These are phyloP conservation scores for Pelochelys cantorii DNA, from an alignment of 2,797 vertebrate species.

Conservation along the genomic window DNA sequence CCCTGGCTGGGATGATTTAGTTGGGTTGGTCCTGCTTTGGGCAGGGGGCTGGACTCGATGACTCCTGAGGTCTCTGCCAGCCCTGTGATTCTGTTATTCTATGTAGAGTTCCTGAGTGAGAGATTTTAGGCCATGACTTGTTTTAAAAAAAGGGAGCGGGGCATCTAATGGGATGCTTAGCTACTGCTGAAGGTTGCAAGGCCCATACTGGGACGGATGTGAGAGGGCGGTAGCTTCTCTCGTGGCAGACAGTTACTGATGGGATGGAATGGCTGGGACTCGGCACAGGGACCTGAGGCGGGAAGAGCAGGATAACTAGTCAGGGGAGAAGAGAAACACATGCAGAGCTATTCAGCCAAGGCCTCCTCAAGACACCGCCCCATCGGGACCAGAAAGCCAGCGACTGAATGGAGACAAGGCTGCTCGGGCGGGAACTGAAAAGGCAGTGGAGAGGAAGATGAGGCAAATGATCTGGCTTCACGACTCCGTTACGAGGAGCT, in stretches of 20 bases:
- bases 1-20: no score
- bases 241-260: background rate
- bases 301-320: background rate
- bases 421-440: background rate
- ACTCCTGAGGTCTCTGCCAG: no score
- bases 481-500: accelerated
- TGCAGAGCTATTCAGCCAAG: background rate
- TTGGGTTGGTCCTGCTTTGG: no score
- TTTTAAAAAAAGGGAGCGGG: background rate
- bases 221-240: accelerated
- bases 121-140: accelerated
- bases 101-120: background rate
- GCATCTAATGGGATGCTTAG: accelerated
- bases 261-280: background rate
- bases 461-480: background rate
- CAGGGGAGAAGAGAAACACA: background rate
- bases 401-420: background rate
- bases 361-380: background rate
- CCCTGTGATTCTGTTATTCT: no score
- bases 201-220: background rate
- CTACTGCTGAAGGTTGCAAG: background rate
- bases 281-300: background rate
- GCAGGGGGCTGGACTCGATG: no score
- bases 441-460: background rate
- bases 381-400: background rate